A percentile compares a stretch with the other conserved stretches of the same genome.
These are phyloP conservation scores for Papilio xuthus DNA, from an alignment of 1,140 invertebrate genomes.

Conservation along the genomic window DNA sequence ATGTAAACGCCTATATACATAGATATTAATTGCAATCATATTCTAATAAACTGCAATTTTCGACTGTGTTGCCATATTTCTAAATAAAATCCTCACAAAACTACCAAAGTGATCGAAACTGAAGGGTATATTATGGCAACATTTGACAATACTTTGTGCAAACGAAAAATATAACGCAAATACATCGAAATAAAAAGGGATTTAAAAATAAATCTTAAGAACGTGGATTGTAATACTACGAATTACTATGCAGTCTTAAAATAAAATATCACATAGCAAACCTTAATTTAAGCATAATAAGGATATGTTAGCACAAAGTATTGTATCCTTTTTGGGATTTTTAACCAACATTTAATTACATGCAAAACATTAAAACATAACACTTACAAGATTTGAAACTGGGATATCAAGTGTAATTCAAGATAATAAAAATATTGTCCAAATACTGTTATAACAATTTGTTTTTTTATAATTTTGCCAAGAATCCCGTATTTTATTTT, in stretches of 20 bases:
- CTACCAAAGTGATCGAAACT: not conserved
- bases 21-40: not conserved
- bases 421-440: not conserved
- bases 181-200: conserved; percentile 1
- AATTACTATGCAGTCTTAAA: conserved; percentile 53
- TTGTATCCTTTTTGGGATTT: conserved; percentile 29
- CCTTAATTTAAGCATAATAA: conserved; percentile 32
- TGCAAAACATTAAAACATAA: conserved; percentile 19
- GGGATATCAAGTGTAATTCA: conserved; percentile 2
- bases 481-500: not conserved
- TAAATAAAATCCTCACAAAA: conserved; percentile 9
- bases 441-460: not conserved
- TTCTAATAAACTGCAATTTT: conserved; percentile 16
- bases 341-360: not conserved
- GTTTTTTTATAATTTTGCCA: not conserved
- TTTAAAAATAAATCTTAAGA: conserved; percentile 41
- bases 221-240: conserved; percentile 48
- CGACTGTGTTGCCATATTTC: conserved; percentile 13
- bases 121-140: conserved; percentile 32
- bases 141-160: conserved; percentile 54
- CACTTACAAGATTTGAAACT: not conserved
- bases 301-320: conserved; percentile 51
- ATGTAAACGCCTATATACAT: conserved; percentile 29
- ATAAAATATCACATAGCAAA: conserved; percentile 48
- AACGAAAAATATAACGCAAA: conserved; percentile 37